These are phyloP conservation scores for Elephas maximus DNA, from an alignment of 2,113 vertebrate species.

Conservation along the genomic window DNA sequence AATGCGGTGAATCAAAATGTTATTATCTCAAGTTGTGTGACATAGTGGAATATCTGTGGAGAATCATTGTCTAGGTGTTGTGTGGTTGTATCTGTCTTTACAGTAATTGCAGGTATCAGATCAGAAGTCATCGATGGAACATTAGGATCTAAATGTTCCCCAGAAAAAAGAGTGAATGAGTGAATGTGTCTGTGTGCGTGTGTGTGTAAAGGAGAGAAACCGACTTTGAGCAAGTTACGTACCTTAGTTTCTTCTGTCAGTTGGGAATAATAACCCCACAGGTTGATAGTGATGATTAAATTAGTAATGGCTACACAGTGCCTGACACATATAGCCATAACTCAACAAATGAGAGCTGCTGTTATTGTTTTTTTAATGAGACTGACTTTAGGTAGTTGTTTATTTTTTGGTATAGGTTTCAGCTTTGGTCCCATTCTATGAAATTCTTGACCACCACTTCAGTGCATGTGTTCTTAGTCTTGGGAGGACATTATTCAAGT, in stretches of 20 bases:
- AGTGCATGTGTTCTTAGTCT: not conserved
- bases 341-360: not conserved
- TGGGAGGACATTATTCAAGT: constrained; percentile 14
- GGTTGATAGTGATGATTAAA: not conserved
- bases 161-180: not conserved
- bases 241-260: constrained; percentile 20
- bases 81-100: constrained; percentile 61
- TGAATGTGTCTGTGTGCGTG: not conserved
- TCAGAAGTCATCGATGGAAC: constrained; percentile 54
- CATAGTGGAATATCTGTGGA: constrained; percentile 53
- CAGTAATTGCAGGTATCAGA: constrained; percentile 55
- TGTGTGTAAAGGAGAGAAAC: not conserved
- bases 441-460: constrained; percentile 21
- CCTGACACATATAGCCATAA: not conserved
- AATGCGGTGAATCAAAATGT: constrained; percentile 74
- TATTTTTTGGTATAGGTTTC: not conserved
- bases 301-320: not conserved
- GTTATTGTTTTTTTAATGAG: not conserved
- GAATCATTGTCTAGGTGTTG: constrained; percentile 33
- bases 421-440: not conserved
- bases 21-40: constrained; percentile 72
- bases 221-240: not conserved
- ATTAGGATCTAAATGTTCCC: constrained; percentile 49
- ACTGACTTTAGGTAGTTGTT: constrained; percentile 6
- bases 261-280: not conserved